Percentiles rank a stretch among this genome's conserved stretches.
These are phyloP conservation scores for Lepisosteus oculatus DNA, from an alignment of 2,113 vertebrate species.

Conservation along the genomic window DNA sequence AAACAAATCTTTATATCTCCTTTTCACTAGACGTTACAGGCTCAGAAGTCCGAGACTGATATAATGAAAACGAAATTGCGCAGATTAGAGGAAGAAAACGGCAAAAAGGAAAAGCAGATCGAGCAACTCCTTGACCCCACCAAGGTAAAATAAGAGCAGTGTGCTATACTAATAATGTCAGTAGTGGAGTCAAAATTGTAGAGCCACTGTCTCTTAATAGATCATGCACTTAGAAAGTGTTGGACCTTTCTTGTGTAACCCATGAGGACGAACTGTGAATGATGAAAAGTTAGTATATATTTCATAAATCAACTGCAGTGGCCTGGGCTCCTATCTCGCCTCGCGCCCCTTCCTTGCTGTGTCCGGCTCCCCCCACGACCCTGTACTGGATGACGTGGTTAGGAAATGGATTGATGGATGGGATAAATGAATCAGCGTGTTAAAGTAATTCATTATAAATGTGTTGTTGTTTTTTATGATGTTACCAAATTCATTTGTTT, in stretches of 20 bases:
- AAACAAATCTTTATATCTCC: not conserved
- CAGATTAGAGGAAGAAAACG: slow-evolving; percentile 82
- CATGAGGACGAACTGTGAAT: too few relatives aligned
- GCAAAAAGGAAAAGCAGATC: slow-evolving; percentile 84
- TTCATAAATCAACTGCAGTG: too few relatives aligned
- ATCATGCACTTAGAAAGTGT: too few relatives aligned
- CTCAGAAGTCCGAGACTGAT: slow-evolving; percentile 76
- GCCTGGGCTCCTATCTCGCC: too few relatives aligned
- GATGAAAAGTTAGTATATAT: too few relatives aligned
- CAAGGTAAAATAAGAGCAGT: slow-evolving; percentile 54
- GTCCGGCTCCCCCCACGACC: too few relatives aligned
- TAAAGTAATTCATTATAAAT: not conserved
- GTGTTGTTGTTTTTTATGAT: not conserved
- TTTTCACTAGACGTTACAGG: slow-evolving; percentile 68
- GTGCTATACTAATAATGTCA: not conserved
- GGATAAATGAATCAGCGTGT: too few relatives aligned
- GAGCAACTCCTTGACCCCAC: slow-evolving; percentile 81
- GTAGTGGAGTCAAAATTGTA: not conserved
- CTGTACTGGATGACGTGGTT: too few relatives aligned
- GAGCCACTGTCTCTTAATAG: not conserved
- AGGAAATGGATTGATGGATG: too few relatives aligned
- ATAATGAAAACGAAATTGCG: slow-evolving; percentile 81
- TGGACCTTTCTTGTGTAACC: too few relatives aligned
- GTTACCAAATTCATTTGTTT: not conserved
- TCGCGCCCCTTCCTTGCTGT: too few relatives aligned